These are phyloP conservation scores for Cinara cedri DNA, from an alignment of 2,888 invertebrate genomes.

Conservation along the genomic window DNA sequence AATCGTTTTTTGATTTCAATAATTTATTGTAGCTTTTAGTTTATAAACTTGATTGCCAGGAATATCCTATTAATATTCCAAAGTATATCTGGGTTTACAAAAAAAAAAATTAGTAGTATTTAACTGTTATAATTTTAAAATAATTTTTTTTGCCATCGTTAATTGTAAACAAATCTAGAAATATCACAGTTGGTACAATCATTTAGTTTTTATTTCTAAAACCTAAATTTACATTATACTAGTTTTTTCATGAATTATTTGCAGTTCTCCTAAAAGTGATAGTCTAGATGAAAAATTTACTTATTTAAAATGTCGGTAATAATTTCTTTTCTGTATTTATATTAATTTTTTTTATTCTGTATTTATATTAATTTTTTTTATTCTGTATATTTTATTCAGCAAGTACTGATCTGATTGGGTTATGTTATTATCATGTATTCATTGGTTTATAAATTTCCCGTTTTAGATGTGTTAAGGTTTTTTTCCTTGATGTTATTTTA, in stretches of 20 bases:
- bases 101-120: no score
- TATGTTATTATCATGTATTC: conserved; percentile 2
- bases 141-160: no score
- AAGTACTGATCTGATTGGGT: not conserved
- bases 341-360: conserved; percentile 8
- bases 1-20: no score
- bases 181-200: no score
- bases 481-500: not conserved
- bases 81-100: no score
- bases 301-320: not conserved
- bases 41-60: no score
- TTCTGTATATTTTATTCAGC: conserved; percentile 22
- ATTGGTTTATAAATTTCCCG: conserved; percentile 8
- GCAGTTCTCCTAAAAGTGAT: not conserved
- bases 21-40: no score
- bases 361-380: conserved; percentile 23
- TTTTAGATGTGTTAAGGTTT: not conserved
- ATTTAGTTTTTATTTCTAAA: no score
- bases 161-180: no score
- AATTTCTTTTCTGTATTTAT: conserved; percentile 14
- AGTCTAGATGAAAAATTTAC: conserved; percentile 4
- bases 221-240: no score
- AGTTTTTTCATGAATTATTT: conserved; percentile 8
- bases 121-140: no score
- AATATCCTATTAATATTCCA: no score